phyloP scores from a whole-genome alignment of 53 echinoderm and acorn worm genomes.

The Echinarachnius parma region DNA sequence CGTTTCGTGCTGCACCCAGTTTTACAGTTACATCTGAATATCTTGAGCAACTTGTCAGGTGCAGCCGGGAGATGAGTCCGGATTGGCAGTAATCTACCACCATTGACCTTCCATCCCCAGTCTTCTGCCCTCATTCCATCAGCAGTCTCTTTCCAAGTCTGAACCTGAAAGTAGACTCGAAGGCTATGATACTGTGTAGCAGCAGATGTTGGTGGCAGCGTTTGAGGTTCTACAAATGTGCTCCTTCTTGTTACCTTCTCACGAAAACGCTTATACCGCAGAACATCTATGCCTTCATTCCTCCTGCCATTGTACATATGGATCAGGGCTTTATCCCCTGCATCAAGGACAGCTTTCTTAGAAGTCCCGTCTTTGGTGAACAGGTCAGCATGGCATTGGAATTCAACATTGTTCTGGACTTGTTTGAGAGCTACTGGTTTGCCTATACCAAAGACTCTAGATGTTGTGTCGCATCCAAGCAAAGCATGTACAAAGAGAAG shows the following conservation, averaged over 20 bases:
- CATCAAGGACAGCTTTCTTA: slow-evolving; percentile 30
- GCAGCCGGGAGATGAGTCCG: slow-evolving; percentile 50
- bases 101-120: slow-evolving; percentile 52
- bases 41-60: slow-evolving; percentile 33
- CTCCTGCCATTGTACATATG: slow-evolving; percentile 27
- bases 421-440: slow-evolving; percentile 52
- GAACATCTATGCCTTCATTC: slow-evolving; percentile 39
- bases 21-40: slow-evolving; percentile 61
- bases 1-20: slow-evolving; percentile 32
- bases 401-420: slow-evolving; percentile 39
- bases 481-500: slow-evolving; percentile 64
- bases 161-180: slow-evolving; percentile 61
- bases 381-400: slow-evolving; percentile 49
- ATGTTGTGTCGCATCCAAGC: slow-evolving; percentile 64
- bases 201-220: slow-evolving; percentile 60
- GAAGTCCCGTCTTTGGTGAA: slow-evolving; percentile 31
- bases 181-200: slow-evolving; percentile 53
- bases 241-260: slow-evolving; percentile 52
- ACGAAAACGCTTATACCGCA: slow-evolving; percentile 32
- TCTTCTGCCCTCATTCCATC: slow-evolving; percentile 37
- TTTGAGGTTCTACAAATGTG: slow-evolving; percentile 36
- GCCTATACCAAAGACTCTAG: slow-evolving; percentile 60
- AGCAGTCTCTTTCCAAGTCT: slow-evolving; percentile 39
- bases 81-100: slow-evolving; percentile 21
- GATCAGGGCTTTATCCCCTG: slow-evolving; percentile 47